Evolutionary conservation across 2,113 vertebrate genomes (phyloP), one percentile per base, ranked within the genome.

Genomic region (Nerophis ophidion): DNA sequence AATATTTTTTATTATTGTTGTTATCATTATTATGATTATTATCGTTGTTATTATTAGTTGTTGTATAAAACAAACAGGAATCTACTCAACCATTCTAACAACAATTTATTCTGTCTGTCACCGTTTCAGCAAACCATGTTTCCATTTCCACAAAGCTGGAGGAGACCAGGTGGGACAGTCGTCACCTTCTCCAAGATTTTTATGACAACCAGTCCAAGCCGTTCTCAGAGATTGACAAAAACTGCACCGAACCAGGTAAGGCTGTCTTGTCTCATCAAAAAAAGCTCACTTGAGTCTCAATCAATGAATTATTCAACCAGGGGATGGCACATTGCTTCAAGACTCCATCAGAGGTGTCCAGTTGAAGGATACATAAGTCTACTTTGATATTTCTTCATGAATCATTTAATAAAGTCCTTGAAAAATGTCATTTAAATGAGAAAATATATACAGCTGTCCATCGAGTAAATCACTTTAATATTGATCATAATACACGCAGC

Each of bases 181-280:
- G 96, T n/a, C 90, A 86, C 75, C 89, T 98, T 3, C 88, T 98
- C 56, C 92, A 95, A 44, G 77, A 87, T 1, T 61, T 59, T 0
- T 79, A 86, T 48, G 82, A 82, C 61, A 93, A 93, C 48, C 49
- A 70, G 6, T 93, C 91, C 0, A 56, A 75, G 57, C 85, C 88
- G 0, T 87, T 80, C 74, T 70, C 82, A 0, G 85, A 77, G 8
- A 76, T 80, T 19, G 63, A 44, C 0, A 97, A 91, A 66, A 99
- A 99, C 81, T 99, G 96, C 88, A 98, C 96, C 1, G 93, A 94
- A 14, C 96, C 96, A 90, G 96, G 96, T 98, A 90, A 83, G 75
- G 56, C 35, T 9, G 5, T 8, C 15, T 49, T 2, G 48, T 17
- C 48, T n/a, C 15, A 49, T 17, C 47, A n/a, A 14, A 12, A n/a